Percentiles rank a stretch among this genome's conserved stretches.
Conservation (phyloP, 2,797 vertebrate species). For the Masticophis lateralis region DNA sequence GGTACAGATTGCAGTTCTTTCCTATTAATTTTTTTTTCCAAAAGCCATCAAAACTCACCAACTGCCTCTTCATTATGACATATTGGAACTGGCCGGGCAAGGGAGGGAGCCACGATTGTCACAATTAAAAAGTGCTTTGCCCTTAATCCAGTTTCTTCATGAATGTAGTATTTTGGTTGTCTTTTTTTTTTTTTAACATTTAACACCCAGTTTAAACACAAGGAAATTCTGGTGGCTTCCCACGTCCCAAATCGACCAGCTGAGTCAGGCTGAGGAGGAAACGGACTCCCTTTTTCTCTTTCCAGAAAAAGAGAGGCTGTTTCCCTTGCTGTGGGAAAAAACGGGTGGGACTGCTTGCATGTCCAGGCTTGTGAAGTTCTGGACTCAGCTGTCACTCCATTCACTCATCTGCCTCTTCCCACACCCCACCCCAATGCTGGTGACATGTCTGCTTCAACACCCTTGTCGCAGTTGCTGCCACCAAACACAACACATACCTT, state of each 20-base stretch:
- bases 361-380: neutral
- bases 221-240: neutral
- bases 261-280: slow-evolving; percentile 11
- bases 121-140: slow-evolving; percentile 1
- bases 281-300: neutral
- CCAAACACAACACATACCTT: neutral
- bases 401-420: neutral
- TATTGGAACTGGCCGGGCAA: neutral
- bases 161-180: neutral
- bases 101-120: neutral
- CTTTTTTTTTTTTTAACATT: neutral
- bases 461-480: neutral
- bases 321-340: slow-evolving; percentile 19
- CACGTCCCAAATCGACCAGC: neutral
- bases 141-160: neutral
- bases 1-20: neutral
- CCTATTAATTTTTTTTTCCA: neutral
- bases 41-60: neutral
- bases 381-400: neutral
- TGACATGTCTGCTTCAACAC: neutral
- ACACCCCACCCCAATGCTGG: neutral
- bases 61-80: neutral
- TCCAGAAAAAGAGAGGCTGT: neutral
- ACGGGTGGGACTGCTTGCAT: neutral
- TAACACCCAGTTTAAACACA: slow-evolving; percentile 7